Evolutionary conservation across 2,888 invertebrate species (phyloP), one percentile per base, ranked within the genome.

Genomic region (Meiosimyza platycephala): DNA sequence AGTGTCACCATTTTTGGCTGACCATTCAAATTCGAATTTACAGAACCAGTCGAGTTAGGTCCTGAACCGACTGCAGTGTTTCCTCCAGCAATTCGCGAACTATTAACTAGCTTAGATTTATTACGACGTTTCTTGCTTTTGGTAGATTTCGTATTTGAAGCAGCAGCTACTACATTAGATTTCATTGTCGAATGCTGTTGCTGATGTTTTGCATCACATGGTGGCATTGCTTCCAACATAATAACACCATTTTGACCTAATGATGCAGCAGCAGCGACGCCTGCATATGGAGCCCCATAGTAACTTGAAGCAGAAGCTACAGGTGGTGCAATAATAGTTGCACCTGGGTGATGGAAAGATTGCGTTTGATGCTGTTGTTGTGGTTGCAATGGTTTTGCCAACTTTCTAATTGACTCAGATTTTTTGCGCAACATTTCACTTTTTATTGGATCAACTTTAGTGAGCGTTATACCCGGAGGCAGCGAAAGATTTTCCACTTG

Each of bases 401-500:
- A 81, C 73, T 85, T 83, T 28, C 83, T 83, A 63, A 88, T 88
- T 51, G 86, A 86, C 75, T 87, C 87, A 12, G 85, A 85, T 76
- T 87, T 86, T 72, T 85, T 85, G 6, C 85, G 84, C 52, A 87
- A 60, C 60, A 82, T 82, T 66, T 87, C 87, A 67, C 86, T 86
- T 69, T 84, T 84, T 54, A 81, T 84, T 0, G 91, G 90, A 75
- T 92, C 92, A 0, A 94, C 93, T 74, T 93, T 90, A 0, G 93
- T 94, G 54, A 94, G 89, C 0, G 93, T 94, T 62, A 94, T 94
- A n/a, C 94, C 94, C 0, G 94, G 94, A 0, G 94, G 94, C 59
- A 94, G 85, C 54, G 89, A 89, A 22, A 93, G 82, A 77, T 92
- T 91, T 11, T 92, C 91, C 69, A 92, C 91, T 87, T 86, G 86